phyloP scores from a whole-genome alignment of 2,888 invertebrate species.

The Parascotia fuliginaria region DNA sequence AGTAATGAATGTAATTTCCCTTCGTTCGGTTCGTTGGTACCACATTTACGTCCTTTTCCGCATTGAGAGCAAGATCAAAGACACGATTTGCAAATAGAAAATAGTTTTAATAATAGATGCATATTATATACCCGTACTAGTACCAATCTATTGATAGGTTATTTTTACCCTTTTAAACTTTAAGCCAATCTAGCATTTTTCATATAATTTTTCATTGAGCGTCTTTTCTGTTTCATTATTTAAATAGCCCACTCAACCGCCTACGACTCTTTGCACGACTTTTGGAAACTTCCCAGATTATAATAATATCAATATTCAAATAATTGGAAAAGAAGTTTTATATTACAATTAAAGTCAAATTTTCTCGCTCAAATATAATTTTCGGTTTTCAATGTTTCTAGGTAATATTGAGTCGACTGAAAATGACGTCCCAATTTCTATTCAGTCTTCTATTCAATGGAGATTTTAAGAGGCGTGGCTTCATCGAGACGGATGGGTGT shows the following conservation, averaged over 20 bases:
- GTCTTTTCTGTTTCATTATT: neutral
- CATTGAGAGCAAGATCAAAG: slow-evolving; percentile 16
- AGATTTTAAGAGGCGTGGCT: slow-evolving; percentile 54
- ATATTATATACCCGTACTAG: neutral
- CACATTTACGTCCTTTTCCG: slow-evolving; percentile 25
- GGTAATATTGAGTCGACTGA: slow-evolving; percentile 28
- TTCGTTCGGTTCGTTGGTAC: slow-evolving; percentile 13
- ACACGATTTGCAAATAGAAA: slow-evolving; percentile 9
- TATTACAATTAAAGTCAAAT: slow-evolving; percentile 4
- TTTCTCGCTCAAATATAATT: slow-evolving; percentile 11
- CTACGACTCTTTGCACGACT: neutral
- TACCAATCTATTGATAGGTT: too few species aligned
- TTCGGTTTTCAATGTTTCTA: slow-evolving; percentile 23
- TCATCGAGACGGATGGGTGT: slow-evolving; percentile 63
- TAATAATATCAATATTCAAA: neutral
- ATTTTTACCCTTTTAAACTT: too few species aligned
- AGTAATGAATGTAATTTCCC: slow-evolving; percentile 23
- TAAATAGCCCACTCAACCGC: too few species aligned
- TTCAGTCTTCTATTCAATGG: slow-evolving; percentile 47
- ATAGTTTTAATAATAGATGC: neutral
- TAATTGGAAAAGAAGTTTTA: neutral
- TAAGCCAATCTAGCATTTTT: neutral
- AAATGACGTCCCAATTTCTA: slow-evolving; percentile 33
- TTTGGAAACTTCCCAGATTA: neutral
- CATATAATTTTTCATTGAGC: neutral